These are phyloP conservation scores for Canis aureus DNA, from an alignment of 2,113 vertebrate species.

Conservation along the genomic window DNA sequence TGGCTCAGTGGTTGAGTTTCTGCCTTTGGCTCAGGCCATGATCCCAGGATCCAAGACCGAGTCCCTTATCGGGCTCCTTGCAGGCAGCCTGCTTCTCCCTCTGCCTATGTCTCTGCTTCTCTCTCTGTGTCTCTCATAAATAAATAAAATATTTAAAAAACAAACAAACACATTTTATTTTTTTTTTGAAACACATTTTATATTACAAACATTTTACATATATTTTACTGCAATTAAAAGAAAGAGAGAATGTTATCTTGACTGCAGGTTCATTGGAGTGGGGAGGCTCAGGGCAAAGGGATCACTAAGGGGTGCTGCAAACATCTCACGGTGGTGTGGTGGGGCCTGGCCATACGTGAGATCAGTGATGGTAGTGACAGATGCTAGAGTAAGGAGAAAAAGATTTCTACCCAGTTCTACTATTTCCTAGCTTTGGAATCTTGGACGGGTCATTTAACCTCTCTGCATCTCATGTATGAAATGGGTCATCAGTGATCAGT, in stretches of 20 bases:
- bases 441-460: background rate
- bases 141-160: background rate
- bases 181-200: background rate
- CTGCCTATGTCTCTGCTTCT: too few relatives aligned
- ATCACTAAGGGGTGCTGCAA: rapidly evolving
- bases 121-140: background rate
- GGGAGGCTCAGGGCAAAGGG: background rate
- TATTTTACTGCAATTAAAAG: background rate
- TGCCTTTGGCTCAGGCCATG: background rate
- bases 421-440: background rate
- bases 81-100: too few relatives aligned
- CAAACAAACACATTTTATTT: background rate
- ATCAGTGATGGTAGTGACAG: background rate
- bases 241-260: background rate
- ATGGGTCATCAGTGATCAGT: rapidly evolving
- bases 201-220: background rate
- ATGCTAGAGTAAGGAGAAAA: background rate
- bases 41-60: background rate
- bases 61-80: background rate
- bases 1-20: background rate
- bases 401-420: background rate
- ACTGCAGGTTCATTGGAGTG: background rate
- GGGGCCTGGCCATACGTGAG: background rate
- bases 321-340: background rate
- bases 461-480: background rate